Evolutionary conservation across 2,113 vertebrate genomes (phyloP).

Genomic region (Carassius auratus): DNA sequence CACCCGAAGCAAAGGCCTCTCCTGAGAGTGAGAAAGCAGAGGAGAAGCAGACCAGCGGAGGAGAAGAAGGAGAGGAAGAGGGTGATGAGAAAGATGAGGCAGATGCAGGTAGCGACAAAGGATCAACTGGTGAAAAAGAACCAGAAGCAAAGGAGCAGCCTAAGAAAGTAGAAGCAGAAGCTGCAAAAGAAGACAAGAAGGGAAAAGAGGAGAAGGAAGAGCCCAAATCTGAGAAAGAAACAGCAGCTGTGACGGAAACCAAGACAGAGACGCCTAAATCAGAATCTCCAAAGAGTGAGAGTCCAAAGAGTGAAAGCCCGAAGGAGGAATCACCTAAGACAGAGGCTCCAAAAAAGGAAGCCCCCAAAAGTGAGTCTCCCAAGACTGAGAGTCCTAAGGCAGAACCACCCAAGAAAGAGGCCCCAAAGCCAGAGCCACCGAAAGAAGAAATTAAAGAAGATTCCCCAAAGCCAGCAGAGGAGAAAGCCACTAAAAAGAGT

Average conservation of each 20-base stretch:
- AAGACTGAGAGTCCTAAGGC: slow-evolving; percentile 33
- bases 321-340: too few species aligned
- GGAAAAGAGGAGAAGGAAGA: slow-evolving; percentile 40
- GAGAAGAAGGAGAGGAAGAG: slow-evolving; percentile 48
- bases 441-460: slow-evolving; percentile 55
- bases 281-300: slow-evolving; percentile 34
- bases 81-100: slow-evolving; percentile 62
- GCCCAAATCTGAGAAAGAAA: slow-evolving; percentile 39
- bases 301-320: too few species aligned
- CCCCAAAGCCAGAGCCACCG: slow-evolving; percentile 44
- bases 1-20: slow-evolving; percentile 69
- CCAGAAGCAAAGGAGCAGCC: slow-evolving; percentile 55
- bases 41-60: slow-evolving; percentile 70
- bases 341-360: too few species aligned
- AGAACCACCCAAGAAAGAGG: slow-evolving; percentile 51
- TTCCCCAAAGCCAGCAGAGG: slow-evolving; percentile 40
- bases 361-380: too few species aligned
- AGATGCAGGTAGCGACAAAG: slow-evolving; percentile 62
- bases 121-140: slow-evolving; percentile 63
- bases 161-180: slow-evolving; percentile 40
- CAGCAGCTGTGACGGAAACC: slow-evolving; percentile 29
- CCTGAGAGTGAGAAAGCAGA: slow-evolving; percentile 70
- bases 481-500: slow-evolving; percentile 48
- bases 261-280: not conserved
- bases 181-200: slow-evolving; percentile 62